Evolutionary conservation across 2,888 invertebrate genomes (phyloP).

Genomic region (Agrotis ipsilon): DNA sequence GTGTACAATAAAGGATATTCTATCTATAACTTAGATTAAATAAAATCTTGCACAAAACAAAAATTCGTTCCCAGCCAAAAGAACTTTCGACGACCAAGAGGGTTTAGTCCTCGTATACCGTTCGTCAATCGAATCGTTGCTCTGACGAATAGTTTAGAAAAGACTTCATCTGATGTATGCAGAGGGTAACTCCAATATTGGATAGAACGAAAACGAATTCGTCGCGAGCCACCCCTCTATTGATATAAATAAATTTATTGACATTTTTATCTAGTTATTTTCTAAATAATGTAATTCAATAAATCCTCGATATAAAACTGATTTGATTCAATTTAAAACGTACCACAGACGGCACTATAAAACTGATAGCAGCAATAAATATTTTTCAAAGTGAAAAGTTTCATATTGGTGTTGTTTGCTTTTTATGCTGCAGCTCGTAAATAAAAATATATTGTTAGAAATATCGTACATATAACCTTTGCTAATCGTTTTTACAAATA

Average conservation of each 20-base stretch:
- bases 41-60: too few species aligned
- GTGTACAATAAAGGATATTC: too few species aligned
- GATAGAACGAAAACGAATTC: constrained; percentile 74
- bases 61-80: not conserved
- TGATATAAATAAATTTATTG: constrained; percentile 79
- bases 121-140: constrained; percentile 85
- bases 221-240: constrained; percentile 72
- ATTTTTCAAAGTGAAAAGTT: constrained; percentile 16
- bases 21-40: too few species aligned
- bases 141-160: constrained; percentile 87
- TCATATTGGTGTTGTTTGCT: constrained; percentile 13
- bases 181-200: constrained; percentile 83
- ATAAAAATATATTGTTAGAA: not conserved
- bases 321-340: constrained; percentile 50
- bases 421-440: constrained; percentile 3
- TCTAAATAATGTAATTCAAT: constrained; percentile 76
- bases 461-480: not conserved
- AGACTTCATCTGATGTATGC: constrained; percentile 88
- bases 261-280: constrained; percentile 75
- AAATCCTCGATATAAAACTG: constrained; percentile 46
- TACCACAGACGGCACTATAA: constrained; percentile 27
- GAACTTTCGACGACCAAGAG: constrained; percentile 62
- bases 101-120: constrained; percentile 64
- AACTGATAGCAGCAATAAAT: constrained; percentile 52
- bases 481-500: too few species aligned